A percentile compares a stretch with the other conserved stretches of the same genome.
Conservation (phyloP, 2,797 vertebrate genomes). For the Cossypha caffra region DNA sequence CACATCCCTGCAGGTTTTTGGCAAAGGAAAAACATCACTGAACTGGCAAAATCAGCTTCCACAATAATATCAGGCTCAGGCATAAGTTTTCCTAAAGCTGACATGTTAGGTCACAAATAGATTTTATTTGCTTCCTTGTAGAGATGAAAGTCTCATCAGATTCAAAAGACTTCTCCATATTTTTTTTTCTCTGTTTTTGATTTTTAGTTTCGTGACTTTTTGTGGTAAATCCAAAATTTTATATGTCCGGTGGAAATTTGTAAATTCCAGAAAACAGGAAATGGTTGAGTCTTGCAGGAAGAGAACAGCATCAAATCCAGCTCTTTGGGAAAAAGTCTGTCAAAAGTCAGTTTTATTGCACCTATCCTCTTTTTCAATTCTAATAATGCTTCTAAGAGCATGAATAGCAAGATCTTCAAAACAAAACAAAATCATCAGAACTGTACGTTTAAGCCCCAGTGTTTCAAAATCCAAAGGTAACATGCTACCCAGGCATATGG, state of each 20-base stretch:
- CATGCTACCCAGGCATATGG: neutral
- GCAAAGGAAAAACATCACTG: neutral
- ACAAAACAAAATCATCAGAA: neutral
- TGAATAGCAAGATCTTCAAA: neutral
- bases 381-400: neutral
- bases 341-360: neutral
- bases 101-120: neutral
- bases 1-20: neutral
- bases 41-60: neutral
- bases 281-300: neutral
- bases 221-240: neutral
- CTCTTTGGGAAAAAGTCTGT: neutral
- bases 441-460: neutral
- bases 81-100: neutral
- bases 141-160: neutral
- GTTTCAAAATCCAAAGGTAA: neutral
- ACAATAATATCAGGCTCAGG: neutral
- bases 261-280: neutral
- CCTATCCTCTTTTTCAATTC: neutral
- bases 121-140: neutral
- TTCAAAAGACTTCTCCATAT: neutral
- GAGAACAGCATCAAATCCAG: neutral
- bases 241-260: neutral
- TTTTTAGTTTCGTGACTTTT: neutral
- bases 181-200: neutral